A percentile compares a stretch with the other conserved stretches of the same genome.
These are phyloP conservation scores for Drosophila gaucha DNA, from an alignment of 2,888 invertebrate species.

Conservation along the genomic window DNA sequence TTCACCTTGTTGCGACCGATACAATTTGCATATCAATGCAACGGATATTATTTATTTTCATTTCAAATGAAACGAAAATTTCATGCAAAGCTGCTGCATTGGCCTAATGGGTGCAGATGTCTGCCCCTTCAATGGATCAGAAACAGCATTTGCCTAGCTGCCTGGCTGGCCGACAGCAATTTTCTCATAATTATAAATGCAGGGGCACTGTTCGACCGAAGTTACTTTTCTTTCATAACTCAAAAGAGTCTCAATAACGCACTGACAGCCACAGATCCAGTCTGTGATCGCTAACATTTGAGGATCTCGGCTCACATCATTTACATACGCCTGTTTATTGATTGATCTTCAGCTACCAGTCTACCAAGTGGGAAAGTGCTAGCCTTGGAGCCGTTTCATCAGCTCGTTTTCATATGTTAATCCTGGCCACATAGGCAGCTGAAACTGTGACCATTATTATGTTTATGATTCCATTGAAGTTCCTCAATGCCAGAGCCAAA, in stretches of 20 bases:
- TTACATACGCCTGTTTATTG: constrained; percentile 61
- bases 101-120: constrained; percentile 74
- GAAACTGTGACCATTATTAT: constrained; percentile 33
- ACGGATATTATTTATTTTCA: constrained; percentile 77
- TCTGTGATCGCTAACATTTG: constrained; percentile 27
- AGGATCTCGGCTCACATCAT: constrained; percentile 44
- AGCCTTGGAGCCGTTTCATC: constrained; percentile 59
- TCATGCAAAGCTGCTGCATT: constrained; percentile 64
- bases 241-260: constrained; percentile 60
- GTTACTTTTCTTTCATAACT: constrained; percentile 52
- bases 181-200: constrained; percentile 78
- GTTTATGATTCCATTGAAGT: constrained; percentile 9
- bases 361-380: constrained; percentile 29
- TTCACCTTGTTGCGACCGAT: constrained; percentile 55
- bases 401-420: constrained; percentile 64
- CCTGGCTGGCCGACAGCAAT: constrained; percentile 42
- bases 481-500: constrained; percentile 23
- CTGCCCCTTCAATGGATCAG: constrained; percentile 9
- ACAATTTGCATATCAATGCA: constrained; percentile 80
- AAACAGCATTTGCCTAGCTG: neutral
- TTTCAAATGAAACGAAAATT: constrained; percentile 62
- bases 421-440: constrained; percentile 40
- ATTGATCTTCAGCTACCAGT: constrained; percentile 52
- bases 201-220: constrained; percentile 45
- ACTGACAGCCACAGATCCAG: constrained; percentile 57